Conservation (phyloP, 2,113 vertebrate species). For the Urocynchramus pylzowi region DNA sequence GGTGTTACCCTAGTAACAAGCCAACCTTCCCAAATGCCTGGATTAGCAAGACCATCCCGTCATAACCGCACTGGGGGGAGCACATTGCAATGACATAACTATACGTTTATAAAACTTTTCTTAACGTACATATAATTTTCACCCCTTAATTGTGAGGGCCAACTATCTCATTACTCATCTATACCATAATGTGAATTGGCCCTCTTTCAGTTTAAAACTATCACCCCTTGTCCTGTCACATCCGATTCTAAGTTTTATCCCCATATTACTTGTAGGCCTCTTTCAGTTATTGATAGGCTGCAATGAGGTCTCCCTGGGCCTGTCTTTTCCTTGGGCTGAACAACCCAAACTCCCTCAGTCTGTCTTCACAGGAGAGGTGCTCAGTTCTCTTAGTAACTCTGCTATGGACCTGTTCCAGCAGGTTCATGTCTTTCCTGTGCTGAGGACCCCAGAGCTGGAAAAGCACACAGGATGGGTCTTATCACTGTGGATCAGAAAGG, state of each 20-base stretch:
- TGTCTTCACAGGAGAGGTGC: background rate
- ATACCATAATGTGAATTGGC: background rate
- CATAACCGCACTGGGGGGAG: background rate
- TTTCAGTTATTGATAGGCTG: background rate
- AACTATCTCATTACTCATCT: background rate
- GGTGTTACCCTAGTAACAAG: background rate
- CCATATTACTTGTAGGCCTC: background rate
- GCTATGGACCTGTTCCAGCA: background rate
- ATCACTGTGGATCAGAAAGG: background rate
- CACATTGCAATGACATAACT: background rate
- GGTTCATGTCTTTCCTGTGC: background rate
- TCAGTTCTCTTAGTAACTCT: background rate
- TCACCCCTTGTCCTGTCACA: background rate
- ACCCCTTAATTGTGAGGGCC: background rate
- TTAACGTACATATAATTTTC: background rate
- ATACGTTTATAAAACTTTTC: background rate
- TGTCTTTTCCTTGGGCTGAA: background rate
- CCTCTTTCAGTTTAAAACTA: background rate
- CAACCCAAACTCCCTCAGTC: background rate
- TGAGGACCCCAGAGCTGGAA: background rate
- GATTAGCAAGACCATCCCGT: background rate
- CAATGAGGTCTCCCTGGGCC: rapidly evolving
- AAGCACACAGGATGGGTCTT: background rate
- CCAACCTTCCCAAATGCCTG: background rate
- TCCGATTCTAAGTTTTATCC: background rate